phyloP scores from a whole-genome alignment of 2,797 vertebrate genomes.

The Pipistrellus pipistrellus region DNA sequence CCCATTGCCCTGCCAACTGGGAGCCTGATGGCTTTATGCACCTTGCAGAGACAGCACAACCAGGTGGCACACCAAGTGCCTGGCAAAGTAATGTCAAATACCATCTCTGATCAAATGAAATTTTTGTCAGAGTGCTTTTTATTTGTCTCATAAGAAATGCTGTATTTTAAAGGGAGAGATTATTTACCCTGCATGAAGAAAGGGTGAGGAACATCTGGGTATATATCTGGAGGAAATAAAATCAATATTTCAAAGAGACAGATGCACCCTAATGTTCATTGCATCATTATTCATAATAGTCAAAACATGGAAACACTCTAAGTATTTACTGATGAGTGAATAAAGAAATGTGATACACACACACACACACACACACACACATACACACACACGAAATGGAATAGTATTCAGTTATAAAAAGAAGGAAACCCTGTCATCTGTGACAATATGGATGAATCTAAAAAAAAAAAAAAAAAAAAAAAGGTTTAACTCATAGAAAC shows the following conservation, averaged over 20 bases:
- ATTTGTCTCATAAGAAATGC: background rate
- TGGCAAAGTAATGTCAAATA: background rate
- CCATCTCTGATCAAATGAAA: background rate
- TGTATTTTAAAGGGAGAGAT: background rate
- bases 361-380: background rate
- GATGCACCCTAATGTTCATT: background rate
- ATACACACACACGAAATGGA: background rate
- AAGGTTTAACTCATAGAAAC: background rate
- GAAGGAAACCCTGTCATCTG: background rate
- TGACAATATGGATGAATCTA: background rate
- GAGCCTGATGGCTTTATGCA: background rate
- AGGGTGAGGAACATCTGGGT: background rate
- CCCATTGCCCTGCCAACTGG: background rate
- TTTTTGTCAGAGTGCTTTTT: background rate
- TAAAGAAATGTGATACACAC: background rate
- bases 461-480: background rate
- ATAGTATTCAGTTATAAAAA: slow-evolving; percentile 9
- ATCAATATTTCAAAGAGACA: background rate
- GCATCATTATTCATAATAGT: background rate
- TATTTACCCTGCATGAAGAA: background rate
- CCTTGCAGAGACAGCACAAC: background rate
- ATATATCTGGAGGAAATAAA: background rate
- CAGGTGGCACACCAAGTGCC: background rate
- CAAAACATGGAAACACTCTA: background rate
- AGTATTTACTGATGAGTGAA: background rate